Evolutionary conservation across 2,113 vertebrate species (phyloP), one percentile per base, ranked within the genome.

Genomic region (Typhlomys cinereus): DNA sequence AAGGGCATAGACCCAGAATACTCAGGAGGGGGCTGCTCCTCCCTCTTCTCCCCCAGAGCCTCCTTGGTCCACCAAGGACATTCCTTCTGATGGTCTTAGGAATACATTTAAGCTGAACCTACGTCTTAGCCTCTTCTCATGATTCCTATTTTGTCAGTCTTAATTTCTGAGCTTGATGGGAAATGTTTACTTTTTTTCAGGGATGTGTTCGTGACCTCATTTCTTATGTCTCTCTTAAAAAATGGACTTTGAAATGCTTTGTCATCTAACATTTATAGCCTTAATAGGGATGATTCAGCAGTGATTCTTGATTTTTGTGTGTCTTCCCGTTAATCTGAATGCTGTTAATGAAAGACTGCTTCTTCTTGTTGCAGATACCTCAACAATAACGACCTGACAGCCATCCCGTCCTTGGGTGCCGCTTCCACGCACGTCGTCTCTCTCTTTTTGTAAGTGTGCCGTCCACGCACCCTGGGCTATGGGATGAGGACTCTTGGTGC

Each of bases 311-410:
- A 61, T 39, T 80, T 75, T 31, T 71, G 34, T 83, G 1, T 31
- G 14, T 89, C 71, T 92, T 71, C 31, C 39, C 1, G 11, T 23
- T 36, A 9, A 70, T 34, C 66, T 44, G 62, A 84, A 59, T 69
- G 21, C 57, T 71, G 46, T 54, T 41, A 57, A 2, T 85, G 82
- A 73, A 25, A 2, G 1, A 39, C 90, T 90, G 86, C 50, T 87
- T 78, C 18, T 67, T 81, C 27, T 98, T 98, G n/a, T 98, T 98
- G 74, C 98, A 99, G 99, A 96, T 98, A 97, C 75, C 97, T 99
- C 97, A 98, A 98, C 97, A 98, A 99, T 98, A 99, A 99, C 17
- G 98, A 99, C 94, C 97, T 99, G 98, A 99, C 98, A 20, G 92
- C 98, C 67, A 97, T 99, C 89, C 99, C 99, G 1, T 98, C 98